Base-by-base conservation (phyloP, 2,113 vertebrate genomes). In the Lepus americanus region DNA sequence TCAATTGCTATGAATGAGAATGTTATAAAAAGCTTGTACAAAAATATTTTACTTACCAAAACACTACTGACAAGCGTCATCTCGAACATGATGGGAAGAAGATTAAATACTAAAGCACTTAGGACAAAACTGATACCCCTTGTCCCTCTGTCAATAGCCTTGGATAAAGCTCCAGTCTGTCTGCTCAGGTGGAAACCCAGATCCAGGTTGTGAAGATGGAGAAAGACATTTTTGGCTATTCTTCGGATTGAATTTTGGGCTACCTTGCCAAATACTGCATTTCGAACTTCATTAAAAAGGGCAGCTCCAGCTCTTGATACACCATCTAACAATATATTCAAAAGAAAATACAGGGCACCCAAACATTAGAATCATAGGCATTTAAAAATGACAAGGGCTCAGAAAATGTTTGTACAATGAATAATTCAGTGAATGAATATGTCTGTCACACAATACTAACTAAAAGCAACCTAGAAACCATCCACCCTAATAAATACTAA, bases 61-160 rank as follows among this genome's bases (percentile, higher is more conserved):
- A 99, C 99, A 69, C 98, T 97, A 97, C 99, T 99, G 97, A 99
- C 99, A 16, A 99, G 99, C 4, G 96, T 98, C 98, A 99, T 99
- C 96, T 99, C 99, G 69, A 99, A 99, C 94, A 99, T 96, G 0
- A 99, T 99, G 94, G 99, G 99, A n/a, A 99, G 99, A 89, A 99
- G 98, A 96, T 99, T 99, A 97, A 99, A 99, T 61, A 99, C 98
- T 4, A 99, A 98, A 7, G 99, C 99, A 20, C 99, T 99, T 76
- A 99, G 99, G 92, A 99, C 99, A 97, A 99, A 99, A 94, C 99
- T 99, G 98, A 99, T 99, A 95, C 99, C 99, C 81, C 99, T 98
- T 1, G 99, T 99, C 70, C 99, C 99, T 22, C 99, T 98, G 98
- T 99, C 99, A 6, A 99, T 99, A 96, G 99, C 99, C 98, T 99